A percentile compares a stretch with the other conserved stretches of the same genome.
Evolutionary conservation across 1,140 invertebrate genomes (phyloP).

Genomic region (Brachionus rotundiformis): DNA sequence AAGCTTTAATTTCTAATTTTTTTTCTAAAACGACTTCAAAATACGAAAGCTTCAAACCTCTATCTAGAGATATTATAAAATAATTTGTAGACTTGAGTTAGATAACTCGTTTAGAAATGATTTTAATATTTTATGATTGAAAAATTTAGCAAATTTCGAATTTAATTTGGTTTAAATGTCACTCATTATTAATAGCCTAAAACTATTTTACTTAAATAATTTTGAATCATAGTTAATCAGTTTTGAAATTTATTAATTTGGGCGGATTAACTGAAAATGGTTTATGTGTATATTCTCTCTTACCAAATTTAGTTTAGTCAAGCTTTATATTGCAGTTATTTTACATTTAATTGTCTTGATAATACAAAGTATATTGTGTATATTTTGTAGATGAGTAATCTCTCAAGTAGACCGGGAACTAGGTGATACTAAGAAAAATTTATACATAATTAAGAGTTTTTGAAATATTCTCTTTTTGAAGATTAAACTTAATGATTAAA

Average conservation of each 20-base stretch:
- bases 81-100: constrained; percentile 3
- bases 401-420: constrained; percentile 5
- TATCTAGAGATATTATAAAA: background rate
- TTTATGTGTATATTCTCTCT: background rate
- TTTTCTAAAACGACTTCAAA: background rate
- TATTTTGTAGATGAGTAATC: background rate
- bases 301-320: background rate
- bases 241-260: background rate
- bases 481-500: constrained; percentile 48
- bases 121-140: background rate
- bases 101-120: constrained; percentile 20
- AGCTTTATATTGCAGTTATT: background rate
- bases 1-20: constrained; percentile 31
- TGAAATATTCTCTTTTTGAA: constrained; percentile 43
- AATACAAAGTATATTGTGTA: background rate
- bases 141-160: background rate
- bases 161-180: background rate
- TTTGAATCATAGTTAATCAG: background rate
- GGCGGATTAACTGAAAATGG: background rate
- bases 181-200: background rate
- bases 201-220: background rate
- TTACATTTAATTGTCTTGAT: constrained; percentile 7
- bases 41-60: constrained; percentile 4
- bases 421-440: constrained; percentile 23
- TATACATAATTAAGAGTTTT: constrained; percentile 48